phyloP scores from a whole-genome alignment of 1,140 invertebrate genomes.

The Hycleus phaleratus region DNA sequence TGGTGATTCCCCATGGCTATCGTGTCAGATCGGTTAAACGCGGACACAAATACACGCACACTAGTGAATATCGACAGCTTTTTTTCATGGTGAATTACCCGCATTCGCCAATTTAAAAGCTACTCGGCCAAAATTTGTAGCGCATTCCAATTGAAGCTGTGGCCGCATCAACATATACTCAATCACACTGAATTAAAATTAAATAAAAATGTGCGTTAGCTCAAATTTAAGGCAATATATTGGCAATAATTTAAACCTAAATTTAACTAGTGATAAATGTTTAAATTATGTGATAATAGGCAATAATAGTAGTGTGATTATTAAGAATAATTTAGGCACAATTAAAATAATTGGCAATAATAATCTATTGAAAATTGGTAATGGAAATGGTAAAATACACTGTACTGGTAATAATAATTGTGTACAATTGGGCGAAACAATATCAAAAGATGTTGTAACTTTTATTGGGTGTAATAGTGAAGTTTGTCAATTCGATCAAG shows the following conservation, averaged over 20 bases:
- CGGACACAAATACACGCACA: too few species aligned
- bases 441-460: conserved; percentile 2
- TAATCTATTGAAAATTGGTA: neutral
- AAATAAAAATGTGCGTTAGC: too few species aligned
- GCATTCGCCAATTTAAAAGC: too few species aligned
- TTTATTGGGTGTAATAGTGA: conserved; percentile 1
- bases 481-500: too few species aligned
- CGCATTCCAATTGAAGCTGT: too few species aligned
- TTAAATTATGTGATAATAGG: conserved; percentile 6
- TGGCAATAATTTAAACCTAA: conserved; percentile 2
- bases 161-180: too few species aligned
- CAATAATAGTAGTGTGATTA: conserved; percentile 7
- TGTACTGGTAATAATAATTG: conserved; percentile 15
- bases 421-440: neutral
- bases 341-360: conserved; percentile 15
- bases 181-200: too few species aligned
- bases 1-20: too few species aligned
- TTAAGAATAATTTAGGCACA: conserved; percentile 1
- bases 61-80: too few species aligned
- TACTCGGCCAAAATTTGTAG: too few species aligned
- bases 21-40: too few species aligned
- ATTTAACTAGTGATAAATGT: neutral
- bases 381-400: conserved; percentile 4
- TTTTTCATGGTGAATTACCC: too few species aligned
- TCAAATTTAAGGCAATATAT: neutral